Evolutionary conservation across 1,140 invertebrate species (phyloP), one percentile per base, ranked within the genome.

Genomic region (Diploscapter pachys): DNA sequence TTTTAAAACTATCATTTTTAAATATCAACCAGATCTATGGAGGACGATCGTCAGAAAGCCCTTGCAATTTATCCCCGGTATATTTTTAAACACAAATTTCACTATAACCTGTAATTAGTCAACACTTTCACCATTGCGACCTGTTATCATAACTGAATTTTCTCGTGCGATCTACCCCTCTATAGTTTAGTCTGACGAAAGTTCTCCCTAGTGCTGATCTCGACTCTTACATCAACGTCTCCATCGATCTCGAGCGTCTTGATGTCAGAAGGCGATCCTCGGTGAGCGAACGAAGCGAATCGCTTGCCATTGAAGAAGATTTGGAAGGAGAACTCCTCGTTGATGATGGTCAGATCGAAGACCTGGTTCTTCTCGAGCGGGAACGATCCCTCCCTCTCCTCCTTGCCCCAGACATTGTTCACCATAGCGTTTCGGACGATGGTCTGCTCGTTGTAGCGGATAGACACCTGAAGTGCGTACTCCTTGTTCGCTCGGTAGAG

Each of bases 261-360:
- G 63, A 79, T 63, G 55, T 79, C 78, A n/a, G 9, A 70, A 48
- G 78, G 78, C 4, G 76, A 53, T 70, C 78, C 78, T 54, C 78
- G 76, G 49, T 79, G 78, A 51, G 65, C 11, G 77, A 79, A 79
- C 2, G 78, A 75, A 48, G 71, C 57, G 61, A 75, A 79, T 56
- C 75, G 73, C 54, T 79, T 63, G 55, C 78, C 78, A 59, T 79
- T 79, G 51, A 79, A 63, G 73, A 79, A 79, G 67, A 79, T 74
- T 63, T 79, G 78, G 65, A 79, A 71, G 13, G 67, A 72, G 77
- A 74, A 82, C 64, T 75, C 71, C 61, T 84, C 82, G 66, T 84
- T 83, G 76, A 85, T 79, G 63, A 84, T 81, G 52, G 83, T 84
- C 49, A 84, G 67, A 73, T 84, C 83, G 73, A 85, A 84, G 69